phyloP scores from a whole-genome alignment of 1,140 invertebrate genomes.

The Leptopilina boulardi region DNA sequence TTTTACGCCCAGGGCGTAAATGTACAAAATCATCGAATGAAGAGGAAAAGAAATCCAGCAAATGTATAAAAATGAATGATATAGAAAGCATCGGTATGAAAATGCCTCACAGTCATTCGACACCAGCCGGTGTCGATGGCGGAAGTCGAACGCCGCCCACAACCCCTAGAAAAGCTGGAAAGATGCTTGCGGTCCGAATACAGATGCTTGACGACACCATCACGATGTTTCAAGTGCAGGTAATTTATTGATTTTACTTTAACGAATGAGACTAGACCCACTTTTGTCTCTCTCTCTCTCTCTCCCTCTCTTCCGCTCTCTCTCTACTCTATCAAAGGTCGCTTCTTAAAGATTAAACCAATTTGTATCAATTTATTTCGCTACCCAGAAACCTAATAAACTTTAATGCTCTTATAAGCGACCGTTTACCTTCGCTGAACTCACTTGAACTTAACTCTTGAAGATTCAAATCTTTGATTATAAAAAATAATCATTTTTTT shows the following conservation, averaged over 20 bases:
- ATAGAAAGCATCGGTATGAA: constrained; percentile 73
- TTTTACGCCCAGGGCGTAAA: constrained; percentile 43
- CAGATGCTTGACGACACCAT: constrained; percentile 92
- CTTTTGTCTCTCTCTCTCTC: not conserved
- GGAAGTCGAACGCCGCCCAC: constrained; percentile 82
- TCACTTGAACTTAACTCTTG: not conserved
- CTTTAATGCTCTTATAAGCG: not conserved
- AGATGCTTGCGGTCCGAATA: constrained; percentile 90
- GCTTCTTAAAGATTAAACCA: not conserved
- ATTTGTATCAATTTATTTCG: constrained; percentile 26
- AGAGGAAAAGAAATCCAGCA: constrained; percentile 47
- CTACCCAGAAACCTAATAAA: constrained; percentile 2
- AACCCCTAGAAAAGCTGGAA: constrained; percentile 86
- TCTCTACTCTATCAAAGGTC: not conserved
- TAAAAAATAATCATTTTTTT: no score
- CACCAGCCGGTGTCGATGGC: constrained; percentile 87
- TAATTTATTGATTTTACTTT: constrained; percentile 66
- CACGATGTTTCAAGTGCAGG: constrained; percentile 94
- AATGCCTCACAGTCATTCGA: constrained; percentile 90
- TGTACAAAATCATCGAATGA: constrained; percentile 35
- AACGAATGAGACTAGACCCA: constrained; percentile 12
- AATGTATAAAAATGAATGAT: constrained; percentile 71
- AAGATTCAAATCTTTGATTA: no score
- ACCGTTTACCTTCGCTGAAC: not conserved
- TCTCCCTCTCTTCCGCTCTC: no score